phyloP scores from a whole-genome alignment of 2,797 vertebrate genomes.

The Bovichtus diacanthus region DNA sequence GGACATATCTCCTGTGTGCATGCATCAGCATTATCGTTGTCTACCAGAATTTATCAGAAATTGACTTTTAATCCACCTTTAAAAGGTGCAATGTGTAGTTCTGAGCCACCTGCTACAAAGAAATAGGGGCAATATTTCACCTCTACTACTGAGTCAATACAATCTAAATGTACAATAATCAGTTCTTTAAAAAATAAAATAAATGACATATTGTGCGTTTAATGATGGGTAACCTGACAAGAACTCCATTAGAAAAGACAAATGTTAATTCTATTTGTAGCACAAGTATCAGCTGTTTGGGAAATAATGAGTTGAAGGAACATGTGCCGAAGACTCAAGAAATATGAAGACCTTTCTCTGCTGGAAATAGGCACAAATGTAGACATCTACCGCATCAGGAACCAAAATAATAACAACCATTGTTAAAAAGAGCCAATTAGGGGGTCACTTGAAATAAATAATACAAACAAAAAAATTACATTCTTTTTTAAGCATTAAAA shows the following conservation, averaged over 20 bases:
- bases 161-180: too few species aligned
- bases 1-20: too few species aligned
- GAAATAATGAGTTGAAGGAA: not conserved
- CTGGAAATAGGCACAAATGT: not conserved
- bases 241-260: not conserved
- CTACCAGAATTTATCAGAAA: too few species aligned
- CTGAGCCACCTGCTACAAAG: too few species aligned
- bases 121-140: too few species aligned
- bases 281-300: not conserved
- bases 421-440: slow-evolving; percentile 17
- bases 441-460: not conserved
- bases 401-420: not conserved
- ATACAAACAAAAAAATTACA: not conserved
- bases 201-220: too few species aligned
- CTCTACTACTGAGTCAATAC: too few species aligned
- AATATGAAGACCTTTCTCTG: not conserved
- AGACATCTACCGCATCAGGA: not conserved
- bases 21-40: too few species aligned
- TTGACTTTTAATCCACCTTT: too few species aligned
- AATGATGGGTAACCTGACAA: not conserved
- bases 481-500: slow-evolving; percentile 19
- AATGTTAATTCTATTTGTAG: too few species aligned
- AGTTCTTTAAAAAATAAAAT: too few species aligned
- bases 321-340: not conserved
- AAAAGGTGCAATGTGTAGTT: too few species aligned